Percentiles rank a stretch among this genome's conserved stretches.
Conservation (phyloP, 2,797 vertebrate species). For the Neosilurus hyrtlii region DNA sequence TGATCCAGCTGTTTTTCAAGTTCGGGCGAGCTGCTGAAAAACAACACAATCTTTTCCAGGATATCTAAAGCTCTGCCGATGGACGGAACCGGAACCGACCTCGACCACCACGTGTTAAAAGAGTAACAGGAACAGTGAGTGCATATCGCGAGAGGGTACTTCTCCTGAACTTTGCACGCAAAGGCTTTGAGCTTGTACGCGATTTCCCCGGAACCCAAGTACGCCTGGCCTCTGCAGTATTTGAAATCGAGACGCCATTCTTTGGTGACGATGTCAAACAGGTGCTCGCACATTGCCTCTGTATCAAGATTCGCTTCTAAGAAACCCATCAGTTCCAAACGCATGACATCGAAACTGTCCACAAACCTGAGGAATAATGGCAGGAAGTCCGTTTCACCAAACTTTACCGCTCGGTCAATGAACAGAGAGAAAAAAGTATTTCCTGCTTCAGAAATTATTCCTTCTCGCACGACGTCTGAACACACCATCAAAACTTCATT, state of each 20-base stretch:
- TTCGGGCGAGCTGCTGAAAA: constrained; percentile 69
- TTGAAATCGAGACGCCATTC: constrained; percentile 76
- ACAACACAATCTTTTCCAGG: constrained; percentile 74
- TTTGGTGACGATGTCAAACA: constrained; percentile 69
- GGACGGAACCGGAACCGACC: constrained; percentile 75
- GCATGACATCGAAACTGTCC: constrained; percentile 80
- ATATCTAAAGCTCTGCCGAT: constrained; percentile 74
- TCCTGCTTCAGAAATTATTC: constrained; percentile 74
- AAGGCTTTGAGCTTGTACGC: constrained; percentile 80
- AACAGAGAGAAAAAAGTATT: constrained; percentile 78
- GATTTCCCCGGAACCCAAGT: constrained; percentile 77
- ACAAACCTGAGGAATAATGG: constrained; percentile 79
- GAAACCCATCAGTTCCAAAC: constrained; percentile 77
- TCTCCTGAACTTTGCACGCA: constrained; percentile 79
- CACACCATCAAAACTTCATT: constrained; percentile 79
- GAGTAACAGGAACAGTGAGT: constrained; percentile 80
- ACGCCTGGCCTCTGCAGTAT: constrained; percentile 79
- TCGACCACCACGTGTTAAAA: constrained; percentile 82
- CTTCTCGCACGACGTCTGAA: constrained; percentile 71
- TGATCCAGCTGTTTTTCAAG: constrained; percentile 77
- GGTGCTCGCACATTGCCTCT: constrained; percentile 69
- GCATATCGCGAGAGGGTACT: constrained; percentile 78
- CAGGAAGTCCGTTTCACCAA: constrained; percentile 70
- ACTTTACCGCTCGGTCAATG: constrained; percentile 74
- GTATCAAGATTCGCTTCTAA: constrained; percentile 72